Evolutionary conservation across 1,140 invertebrate genomes (phyloP).

Genomic region (Ephestia elutella): DNA sequence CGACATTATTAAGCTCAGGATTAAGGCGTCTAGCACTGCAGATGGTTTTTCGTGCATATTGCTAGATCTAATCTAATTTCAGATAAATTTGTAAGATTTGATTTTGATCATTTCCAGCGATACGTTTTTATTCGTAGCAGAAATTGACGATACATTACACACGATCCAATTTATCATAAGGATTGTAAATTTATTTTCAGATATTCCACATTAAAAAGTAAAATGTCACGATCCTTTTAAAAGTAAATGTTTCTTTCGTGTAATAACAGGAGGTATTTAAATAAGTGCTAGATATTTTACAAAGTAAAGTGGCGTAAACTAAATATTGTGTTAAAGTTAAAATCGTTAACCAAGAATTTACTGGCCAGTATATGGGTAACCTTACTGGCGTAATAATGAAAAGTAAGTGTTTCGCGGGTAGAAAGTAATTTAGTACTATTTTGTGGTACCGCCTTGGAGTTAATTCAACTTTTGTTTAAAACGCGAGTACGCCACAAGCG

Average conservation of each 20-base stretch:
- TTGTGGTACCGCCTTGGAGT: not conserved
- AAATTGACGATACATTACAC: not conserved
- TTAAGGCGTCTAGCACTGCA: conserved; percentile 6
- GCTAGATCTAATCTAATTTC: not conserved
- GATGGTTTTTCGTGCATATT: conserved; percentile 7
- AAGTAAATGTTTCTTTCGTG: too few relatives aligned
- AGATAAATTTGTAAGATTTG: too few relatives aligned
- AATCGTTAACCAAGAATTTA: conserved; percentile 1
- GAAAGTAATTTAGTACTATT: conserved; percentile 1
- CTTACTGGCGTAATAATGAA: not conserved
- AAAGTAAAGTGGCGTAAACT: not conserved
- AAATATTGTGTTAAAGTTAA: not conserved
- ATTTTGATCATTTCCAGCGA: too few relatives aligned
- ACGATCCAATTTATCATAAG: not conserved
- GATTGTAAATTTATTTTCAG: not conserved
- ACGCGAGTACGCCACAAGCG: too few relatives aligned
- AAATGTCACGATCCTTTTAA: too few relatives aligned
- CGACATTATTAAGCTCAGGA: conserved; percentile 14
- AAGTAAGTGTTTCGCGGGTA: not conserved
- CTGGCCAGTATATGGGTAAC: not conserved
- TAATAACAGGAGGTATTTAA: too few relatives aligned
- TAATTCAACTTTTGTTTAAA: not conserved
- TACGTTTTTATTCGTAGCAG: too few relatives aligned
- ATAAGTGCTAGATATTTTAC: not conserved
- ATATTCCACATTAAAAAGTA: not conserved